Evolutionary conservation across 2,113 vertebrate species (phyloP), one percentile per base, ranked within the genome.

Genomic region (Pterocles gutturalis): DNA sequence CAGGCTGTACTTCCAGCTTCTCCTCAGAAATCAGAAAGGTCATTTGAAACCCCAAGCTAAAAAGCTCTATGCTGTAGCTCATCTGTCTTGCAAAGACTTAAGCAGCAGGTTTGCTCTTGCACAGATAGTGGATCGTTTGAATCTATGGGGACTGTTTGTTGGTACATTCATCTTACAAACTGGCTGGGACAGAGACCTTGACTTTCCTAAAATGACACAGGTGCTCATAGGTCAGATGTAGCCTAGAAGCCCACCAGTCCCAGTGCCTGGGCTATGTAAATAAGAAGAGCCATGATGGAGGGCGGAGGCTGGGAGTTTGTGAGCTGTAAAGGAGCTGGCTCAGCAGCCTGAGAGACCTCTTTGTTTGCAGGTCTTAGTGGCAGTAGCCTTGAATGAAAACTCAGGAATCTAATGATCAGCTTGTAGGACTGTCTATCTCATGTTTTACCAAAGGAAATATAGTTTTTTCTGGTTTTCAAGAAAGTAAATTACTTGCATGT

Each of bases 301-400:
- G 43, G 25, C 0, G 0, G 19, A 38, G 17, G 10, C 43, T 33
- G 21, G 9, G 53, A 67, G 38, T 13, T 45, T 7, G 9, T 49
- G 46, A 60, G 33, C 46, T 65, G 17, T 36, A 7, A 36, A 61
- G 61, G 57, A 87, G 36, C 61, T 45, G 57, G 51, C 66, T 85
- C 41, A 62, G 81, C 49, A 36, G 54, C 31, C 24, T 11, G 8
- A 31, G 45, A 46, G 14, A 71, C 57, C 73, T 91, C 73, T 91
- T 57, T 70, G 49, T 57, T 75, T 84, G 67, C 71, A 66, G 64
- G 41, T 58, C 55, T n/a, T 19, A 1, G 20, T 34, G 79, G 38
- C 79, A n/a, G 18, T 15, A 66, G 13, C 69, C 72, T 64, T 93
- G 60, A 84, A 46, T 1, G 1, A 61, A 77, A 61, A 28, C 17